phyloP scores from a whole-genome alignment of 2,888 invertebrate species.

The Synanthedon tipuliformis region DNA sequence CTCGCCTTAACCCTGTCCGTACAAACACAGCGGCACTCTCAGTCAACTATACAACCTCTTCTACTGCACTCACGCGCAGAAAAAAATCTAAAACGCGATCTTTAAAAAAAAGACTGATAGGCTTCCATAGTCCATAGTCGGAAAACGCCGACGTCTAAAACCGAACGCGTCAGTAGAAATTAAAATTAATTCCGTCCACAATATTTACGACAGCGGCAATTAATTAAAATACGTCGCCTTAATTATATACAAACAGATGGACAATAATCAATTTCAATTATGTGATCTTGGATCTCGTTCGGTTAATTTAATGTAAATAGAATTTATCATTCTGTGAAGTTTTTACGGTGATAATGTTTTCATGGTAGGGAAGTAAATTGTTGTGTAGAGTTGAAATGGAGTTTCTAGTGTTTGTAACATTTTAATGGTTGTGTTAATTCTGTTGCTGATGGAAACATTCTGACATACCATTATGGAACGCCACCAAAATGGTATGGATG shows the following conservation, averaged over 20 bases:
- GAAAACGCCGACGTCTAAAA: slow-evolving; percentile 49
- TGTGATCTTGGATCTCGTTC: slow-evolving; percentile 53
- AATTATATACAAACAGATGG: slow-evolving; percentile 65
- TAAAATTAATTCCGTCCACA: slow-evolving; percentile 45
- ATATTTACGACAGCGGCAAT: slow-evolving; percentile 59
- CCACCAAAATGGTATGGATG: slow-evolving; percentile 71
- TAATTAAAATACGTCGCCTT: slow-evolving; percentile 62
- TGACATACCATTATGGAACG: slow-evolving; percentile 67
- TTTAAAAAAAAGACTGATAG: slow-evolving; percentile 55
- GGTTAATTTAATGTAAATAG: slow-evolving; percentile 63
- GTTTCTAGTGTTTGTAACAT: slow-evolving; percentile 6
- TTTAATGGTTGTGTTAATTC: slow-evolving; percentile 21
- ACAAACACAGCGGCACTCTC: slow-evolving; percentile 65
- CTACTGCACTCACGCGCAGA: slow-evolving; percentile 69
- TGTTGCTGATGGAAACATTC: slow-evolving; percentile 33
- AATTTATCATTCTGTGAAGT: slow-evolving; percentile 57
- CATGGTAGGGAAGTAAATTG: slow-evolving; percentile 29
- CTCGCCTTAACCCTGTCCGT: slow-evolving; percentile 32
- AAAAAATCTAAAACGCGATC: slow-evolving; percentile 63
- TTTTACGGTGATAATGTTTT: slow-evolving; percentile 46
- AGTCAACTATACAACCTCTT: slow-evolving; percentile 66
- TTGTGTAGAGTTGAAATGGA: slow-evolving; percentile 33
- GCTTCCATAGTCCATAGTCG: slow-evolving; percentile 49
- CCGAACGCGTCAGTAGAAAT: slow-evolving; percentile 46
- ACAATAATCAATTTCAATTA: slow-evolving; percentile 62